A percentile compares a stretch with the other conserved stretches of the same genome.
Conservation (phyloP, 2,888 invertebrate species). For the Agrypnus murinus region DNA sequence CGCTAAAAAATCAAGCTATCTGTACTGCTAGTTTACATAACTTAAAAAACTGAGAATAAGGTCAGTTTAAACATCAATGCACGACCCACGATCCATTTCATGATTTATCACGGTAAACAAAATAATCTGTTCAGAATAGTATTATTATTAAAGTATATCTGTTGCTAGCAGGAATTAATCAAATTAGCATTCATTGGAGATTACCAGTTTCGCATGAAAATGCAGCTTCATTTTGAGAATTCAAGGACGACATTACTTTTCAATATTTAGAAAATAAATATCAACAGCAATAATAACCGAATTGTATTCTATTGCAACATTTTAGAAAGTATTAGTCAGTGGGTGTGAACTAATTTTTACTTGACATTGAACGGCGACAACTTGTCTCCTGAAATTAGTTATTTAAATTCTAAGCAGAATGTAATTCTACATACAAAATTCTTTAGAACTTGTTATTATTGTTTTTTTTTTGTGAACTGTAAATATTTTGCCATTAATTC, state of each 20-base stretch:
- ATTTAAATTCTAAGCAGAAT: neutral
- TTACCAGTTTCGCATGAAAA: neutral
- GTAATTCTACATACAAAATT: no score
- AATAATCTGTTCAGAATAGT: neutral
- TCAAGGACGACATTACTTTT: neutral
- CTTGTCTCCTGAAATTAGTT: neutral
- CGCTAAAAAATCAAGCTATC: neutral
- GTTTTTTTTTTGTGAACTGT: no score
- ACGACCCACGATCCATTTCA: slow-evolving; percentile 10
- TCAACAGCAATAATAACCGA: no score
- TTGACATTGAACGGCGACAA: slow-evolving; percentile 6
- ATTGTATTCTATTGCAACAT: neutral
- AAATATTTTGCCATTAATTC: no score
- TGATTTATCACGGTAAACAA: slow-evolving; percentile 7
- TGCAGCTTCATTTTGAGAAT: neutral
- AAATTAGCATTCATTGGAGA: neutral
- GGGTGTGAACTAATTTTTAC: slow-evolving; percentile 4
- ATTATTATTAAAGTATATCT: neutral
- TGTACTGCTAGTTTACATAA: neutral
- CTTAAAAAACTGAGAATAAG: slow-evolving; percentile 1
- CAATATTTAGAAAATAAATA: neutral
- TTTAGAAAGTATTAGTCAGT: neutral
- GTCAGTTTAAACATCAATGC: neutral
- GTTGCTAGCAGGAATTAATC: slow-evolving; percentile 6
- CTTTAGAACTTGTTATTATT: no score